phyloP scores from a whole-genome alignment of 2,113 vertebrate genomes.

The Phrynocephalus versicolor region DNA sequence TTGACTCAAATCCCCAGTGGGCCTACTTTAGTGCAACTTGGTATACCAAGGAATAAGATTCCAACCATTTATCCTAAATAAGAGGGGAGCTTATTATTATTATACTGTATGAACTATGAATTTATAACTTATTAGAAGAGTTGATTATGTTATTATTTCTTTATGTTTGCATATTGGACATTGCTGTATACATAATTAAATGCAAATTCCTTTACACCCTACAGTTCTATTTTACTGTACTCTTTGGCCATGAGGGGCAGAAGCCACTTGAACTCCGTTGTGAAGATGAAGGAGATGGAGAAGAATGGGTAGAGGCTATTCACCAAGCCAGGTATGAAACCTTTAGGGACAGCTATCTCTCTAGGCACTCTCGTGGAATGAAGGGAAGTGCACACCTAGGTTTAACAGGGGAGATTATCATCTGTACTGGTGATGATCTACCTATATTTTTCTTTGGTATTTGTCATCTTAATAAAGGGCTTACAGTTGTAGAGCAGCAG shows the following conservation, averaged over 20 bases:
- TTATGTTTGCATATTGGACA: background rate
- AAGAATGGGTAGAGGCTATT: conserved; percentile 97
- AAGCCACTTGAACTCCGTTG: conserved; percentile 95
- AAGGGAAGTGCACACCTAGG: too few relatives aligned
- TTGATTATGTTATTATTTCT: background rate
- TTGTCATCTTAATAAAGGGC: background rate
- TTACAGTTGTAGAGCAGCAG: background rate
- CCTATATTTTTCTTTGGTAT: background rate
- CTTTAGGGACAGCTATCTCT: background rate
- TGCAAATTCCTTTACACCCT: conserved; percentile 46
- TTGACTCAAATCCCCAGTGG: too few relatives aligned
- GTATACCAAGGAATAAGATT: too few relatives aligned
- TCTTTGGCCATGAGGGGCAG: conserved; percentile 96
- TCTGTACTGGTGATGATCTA: too few relatives aligned
- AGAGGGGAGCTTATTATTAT: too few relatives aligned
- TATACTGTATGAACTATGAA: background rate
- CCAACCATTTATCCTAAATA: too few relatives aligned
- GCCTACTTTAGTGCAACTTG: too few relatives aligned
- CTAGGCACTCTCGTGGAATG: background rate
- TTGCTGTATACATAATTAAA: background rate
- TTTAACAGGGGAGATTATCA: too few relatives aligned
- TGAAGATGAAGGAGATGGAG: conserved; percentile 91
- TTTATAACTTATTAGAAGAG: background rate
- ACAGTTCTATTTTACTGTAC: conserved; percentile 94
- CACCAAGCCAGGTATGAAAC: conserved; percentile 92